Base-by-base conservation (phyloP, 2,113 vertebrate species). In the Ciconia stormi region DNA sequence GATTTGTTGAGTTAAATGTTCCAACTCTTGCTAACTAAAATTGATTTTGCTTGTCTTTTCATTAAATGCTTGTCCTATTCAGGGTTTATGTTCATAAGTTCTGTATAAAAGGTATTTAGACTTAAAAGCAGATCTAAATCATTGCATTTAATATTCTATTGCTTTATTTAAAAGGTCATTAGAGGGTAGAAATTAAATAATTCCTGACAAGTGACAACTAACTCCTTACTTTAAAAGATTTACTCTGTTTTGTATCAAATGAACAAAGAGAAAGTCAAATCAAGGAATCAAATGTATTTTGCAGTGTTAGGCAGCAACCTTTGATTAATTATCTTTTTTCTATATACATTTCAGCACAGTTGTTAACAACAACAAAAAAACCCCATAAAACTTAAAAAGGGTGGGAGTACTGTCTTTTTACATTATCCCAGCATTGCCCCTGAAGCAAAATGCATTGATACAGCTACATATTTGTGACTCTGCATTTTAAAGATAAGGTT, bases 361-460 rank as follows among this genome's bases (percentile, higher is more conserved):
- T 38, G 2, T 53, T 77, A 36, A 42, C 6, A 70, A 76, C 38
- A 38, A 38, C 38, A 38, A 44, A 44, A n/a, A 18, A 56, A 58
- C 10, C 30, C 7, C 2, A 18, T 36, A 40, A 77, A 55, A 46
- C 7, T 72, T 59, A 17, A n/a, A 71, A 52, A 72, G 1, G 0
- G 3, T 38, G 4, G 1, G 3, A 27, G 8, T 25, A 13, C 10
- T 63, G 3, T 0, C 4, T 74, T 70, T 58, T 56, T 47, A 10
- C 83, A 13, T 50, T 90, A 65, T 50, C 40, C 13, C 46, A 67
- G 4, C 11, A 52, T 30, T 18, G 71, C 10, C 2, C 14, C 10
- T 62, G n/a, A 89, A 86, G 30, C 1, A 2, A 66, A 55, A 10
- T 13, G 7, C 4, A 11, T 32, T 36, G 27, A 74, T 46, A 11